A percentile compares a stretch with the other conserved stretches of the same genome.
Conservation (phyloP, 2,113 vertebrate species). For the Ivindomyrus marchei region DNA sequence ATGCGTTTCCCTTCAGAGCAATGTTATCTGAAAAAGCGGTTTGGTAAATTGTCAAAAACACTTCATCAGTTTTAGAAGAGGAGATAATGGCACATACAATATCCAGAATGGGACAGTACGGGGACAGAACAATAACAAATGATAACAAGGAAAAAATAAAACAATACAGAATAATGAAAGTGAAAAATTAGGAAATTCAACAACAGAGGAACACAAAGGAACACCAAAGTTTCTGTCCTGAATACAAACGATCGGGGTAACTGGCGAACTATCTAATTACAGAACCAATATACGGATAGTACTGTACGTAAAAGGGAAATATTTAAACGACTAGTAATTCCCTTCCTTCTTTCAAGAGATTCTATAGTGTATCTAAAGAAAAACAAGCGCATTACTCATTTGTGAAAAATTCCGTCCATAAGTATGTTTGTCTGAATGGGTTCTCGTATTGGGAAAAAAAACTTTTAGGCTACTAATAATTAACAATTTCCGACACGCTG, state of each 20-base stretch:
- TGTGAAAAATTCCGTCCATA: neutral
- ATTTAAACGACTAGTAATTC: neutral
- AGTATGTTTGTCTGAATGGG: neutral
- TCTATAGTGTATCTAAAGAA: neutral
- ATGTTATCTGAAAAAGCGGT: neutral
- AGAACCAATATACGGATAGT: neutral
- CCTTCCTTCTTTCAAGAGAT: neutral
- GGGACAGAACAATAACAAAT: neutral
- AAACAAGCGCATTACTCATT: neutral
- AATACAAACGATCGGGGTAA: neutral
- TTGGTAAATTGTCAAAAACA: neutral
- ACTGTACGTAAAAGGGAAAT: neutral
- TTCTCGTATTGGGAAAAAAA: neutral
- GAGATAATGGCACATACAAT: neutral
- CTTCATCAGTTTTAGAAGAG: neutral
- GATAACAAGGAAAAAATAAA: neutral
- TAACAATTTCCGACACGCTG: neutral
- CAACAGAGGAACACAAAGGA: neutral
- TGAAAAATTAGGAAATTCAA: neutral
- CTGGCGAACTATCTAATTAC: neutral
- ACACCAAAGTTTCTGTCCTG: neutral
- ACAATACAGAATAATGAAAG: neutral
- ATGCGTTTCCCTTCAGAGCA: neutral
- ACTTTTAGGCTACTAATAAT: neutral
- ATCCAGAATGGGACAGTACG: neutral